Base-by-base conservation (phyloP, 1,140 invertebrate species). In the Thaumetopoea pityocampa region DNA sequence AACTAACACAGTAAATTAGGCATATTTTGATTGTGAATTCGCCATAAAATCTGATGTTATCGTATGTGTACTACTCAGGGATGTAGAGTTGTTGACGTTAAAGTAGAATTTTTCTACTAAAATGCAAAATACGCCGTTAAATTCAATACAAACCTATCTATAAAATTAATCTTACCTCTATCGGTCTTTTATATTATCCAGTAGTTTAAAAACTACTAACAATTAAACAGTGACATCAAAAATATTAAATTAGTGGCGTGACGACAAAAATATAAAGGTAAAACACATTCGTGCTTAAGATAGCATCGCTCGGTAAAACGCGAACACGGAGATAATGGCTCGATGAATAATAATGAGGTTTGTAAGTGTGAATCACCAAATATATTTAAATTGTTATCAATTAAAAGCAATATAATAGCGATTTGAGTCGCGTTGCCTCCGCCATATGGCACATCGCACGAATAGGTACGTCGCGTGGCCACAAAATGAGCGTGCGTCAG, bases 331-430 rank as follows among this genome's bases (percentile, higher is more conserved):
- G 72, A 78, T 82, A 78, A 82, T 77, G 71, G 67, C 67, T 64
- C 79, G 73, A 83, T 80, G 79, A 83, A 80, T 83, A 80, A 70
- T 79, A 79, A 80, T 80, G 62, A 83, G 72, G 64, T 70, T 61
- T 57, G 73, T 77, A 78, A 80, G 78, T 83, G 78, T 83, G 78
- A 83, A 83, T 83, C 78, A 83, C 74, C 78, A 83, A 83, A 83
- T 83, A 83, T 80, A 83, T 83, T 80, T 83, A 83, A 83, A 83
- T 83, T 83, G 78, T 83, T 83, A 83, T 83, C 78, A 83, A 83
- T 83, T 83, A 83, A 83, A 83, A 83, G 78, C 78, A 83, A 83
- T 83, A 80, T 82, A 83, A 83, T 80, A 78, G 76, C 76, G 76
- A 83, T 83, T 78, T 71, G 66, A 77, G 76, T 69, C 47, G 69